Evolutionary conservation across 2,797 vertebrate genomes (phyloP).

Genomic region (Tangara arthus): DNA sequence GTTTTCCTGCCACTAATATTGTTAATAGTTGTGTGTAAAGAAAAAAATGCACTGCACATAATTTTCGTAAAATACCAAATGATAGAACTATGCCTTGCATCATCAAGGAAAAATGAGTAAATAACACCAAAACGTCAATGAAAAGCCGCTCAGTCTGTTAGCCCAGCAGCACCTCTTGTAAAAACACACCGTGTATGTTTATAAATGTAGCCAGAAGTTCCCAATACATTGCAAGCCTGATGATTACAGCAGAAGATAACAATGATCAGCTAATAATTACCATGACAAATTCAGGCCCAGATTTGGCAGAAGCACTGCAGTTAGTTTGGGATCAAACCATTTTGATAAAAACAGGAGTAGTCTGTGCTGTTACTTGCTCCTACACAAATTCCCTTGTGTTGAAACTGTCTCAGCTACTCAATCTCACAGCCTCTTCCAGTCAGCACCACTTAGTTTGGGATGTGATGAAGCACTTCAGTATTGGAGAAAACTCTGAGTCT

Average conservation of each 20-base stretch:
- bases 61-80: slow-evolving; percentile 35
- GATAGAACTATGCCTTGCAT: slow-evolving; percentile 32
- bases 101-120: slow-evolving; percentile 53
- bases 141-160: background rate
- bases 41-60: background rate
- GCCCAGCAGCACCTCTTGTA: background rate
- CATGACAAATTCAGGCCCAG: background rate
- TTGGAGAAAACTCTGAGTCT: background rate
- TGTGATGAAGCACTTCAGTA: background rate
- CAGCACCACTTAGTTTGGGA: background rate
- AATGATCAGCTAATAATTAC: background rate
- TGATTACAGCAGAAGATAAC: background rate
- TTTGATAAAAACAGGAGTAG: background rate
- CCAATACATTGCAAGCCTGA: background rate
- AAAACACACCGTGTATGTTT: background rate
- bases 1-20: slow-evolving; percentile 7
- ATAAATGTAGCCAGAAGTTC: slow-evolving; percentile 3
- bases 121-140: slow-evolving; percentile 26
- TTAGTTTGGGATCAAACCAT: background rate
- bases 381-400: background rate
- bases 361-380: background rate
- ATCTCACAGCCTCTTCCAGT: background rate
- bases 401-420: background rate
- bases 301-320: background rate
- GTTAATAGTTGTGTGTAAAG: slow-evolving; percentile 11